These are phyloP conservation scores for Mechanitis mazaeus DNA, from an alignment of 2,888 invertebrate genomes.

Conservation along the genomic window DNA sequence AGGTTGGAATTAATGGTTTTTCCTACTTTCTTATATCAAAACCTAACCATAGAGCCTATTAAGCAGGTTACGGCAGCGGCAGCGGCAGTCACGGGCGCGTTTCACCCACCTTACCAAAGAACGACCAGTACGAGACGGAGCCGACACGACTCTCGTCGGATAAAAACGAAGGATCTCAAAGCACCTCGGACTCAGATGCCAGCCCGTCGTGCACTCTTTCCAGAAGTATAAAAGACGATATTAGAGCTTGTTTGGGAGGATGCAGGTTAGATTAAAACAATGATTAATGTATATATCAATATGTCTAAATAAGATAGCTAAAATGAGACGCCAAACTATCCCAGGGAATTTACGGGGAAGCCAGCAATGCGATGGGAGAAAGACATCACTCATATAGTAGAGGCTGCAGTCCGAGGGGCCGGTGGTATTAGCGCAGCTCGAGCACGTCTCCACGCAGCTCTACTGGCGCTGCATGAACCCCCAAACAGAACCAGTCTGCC, in stretches of 20 bases:
- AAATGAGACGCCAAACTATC: too few relatives aligned
- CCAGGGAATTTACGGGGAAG: conserved; percentile 23
- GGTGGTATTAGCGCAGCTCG: conserved; percentile 62
- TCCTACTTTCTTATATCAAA: background rate
- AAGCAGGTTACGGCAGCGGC: conserved; percentile 64
- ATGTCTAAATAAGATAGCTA: too few relatives aligned
- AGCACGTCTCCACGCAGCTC: conserved; percentile 62
- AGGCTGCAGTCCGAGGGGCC: conserved; percentile 73
- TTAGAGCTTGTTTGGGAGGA: conserved; percentile 62
- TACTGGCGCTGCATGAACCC: conserved; percentile 51
- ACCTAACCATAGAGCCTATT: background rate
- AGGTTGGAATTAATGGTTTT: conserved; percentile 1
- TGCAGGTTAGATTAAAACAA: conserved; percentile 49
- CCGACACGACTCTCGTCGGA: conserved; percentile 41
- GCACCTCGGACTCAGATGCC: conserved; percentile 57
- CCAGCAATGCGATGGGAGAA: conserved; percentile 57
- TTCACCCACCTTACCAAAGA: conserved; percentile 69
- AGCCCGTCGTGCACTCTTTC: conserved; percentile 65
- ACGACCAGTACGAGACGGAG: conserved; percentile 44
- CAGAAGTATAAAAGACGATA: conserved; percentile 65
- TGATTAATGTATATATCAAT: background rate
- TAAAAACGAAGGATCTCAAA: conserved; percentile 60
- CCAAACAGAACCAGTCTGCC: conserved; percentile 73
- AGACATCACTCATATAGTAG: conserved; percentile 76
- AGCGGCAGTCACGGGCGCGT: conserved; percentile 67